These are phyloP conservation scores for Antheraea mylitta DNA, from an alignment of 1,140 invertebrate genomes.

Conservation along the genomic window DNA sequence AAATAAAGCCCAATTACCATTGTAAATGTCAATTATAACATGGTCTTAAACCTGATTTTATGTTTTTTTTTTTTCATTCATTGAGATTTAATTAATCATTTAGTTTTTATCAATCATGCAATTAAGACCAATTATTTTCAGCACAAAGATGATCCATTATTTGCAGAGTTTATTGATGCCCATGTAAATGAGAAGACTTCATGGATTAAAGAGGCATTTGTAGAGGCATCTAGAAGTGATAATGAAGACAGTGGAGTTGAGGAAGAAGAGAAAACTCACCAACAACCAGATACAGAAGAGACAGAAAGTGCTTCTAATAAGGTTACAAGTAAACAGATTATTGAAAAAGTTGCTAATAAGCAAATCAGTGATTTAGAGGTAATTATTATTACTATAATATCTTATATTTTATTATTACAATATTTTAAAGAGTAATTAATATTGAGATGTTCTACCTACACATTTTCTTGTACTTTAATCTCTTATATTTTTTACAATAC, in stretches of 20 bases:
- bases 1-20: too few relatives aligned
- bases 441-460: too few relatives aligned
- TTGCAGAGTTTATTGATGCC: slow-evolving; percentile 92
- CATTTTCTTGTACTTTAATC: too few relatives aligned
- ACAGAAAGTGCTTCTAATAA: background rate
- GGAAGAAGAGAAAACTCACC: slow-evolving; percentile 32
- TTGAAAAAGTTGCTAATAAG: slow-evolving; percentile 81
- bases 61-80: too few relatives aligned
- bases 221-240: slow-evolving; percentile 57
- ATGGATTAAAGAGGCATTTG: slow-evolving; percentile 86
- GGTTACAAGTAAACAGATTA: slow-evolving; percentile 8
- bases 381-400: too few relatives aligned
- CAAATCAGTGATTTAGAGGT: slow-evolving; percentile 88
- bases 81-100: too few relatives aligned
- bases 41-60: too few relatives aligned
- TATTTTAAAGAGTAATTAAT: too few relatives aligned
- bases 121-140: slow-evolving; percentile 53
- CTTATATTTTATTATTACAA: too few relatives aligned
- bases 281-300: background rate
- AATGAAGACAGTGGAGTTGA: slow-evolving; percentile 57
- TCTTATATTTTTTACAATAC: too few relatives aligned
- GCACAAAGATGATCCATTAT: slow-evolving; percentile 93
- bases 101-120: slow-evolving; percentile 16
- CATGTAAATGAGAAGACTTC: slow-evolving; percentile 83
- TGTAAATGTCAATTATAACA: too few relatives aligned